Percentiles rank a stretch among this genome's conserved stretches.
Conservation (phyloP, 92 coral and sea anemone genomes). For the Micromussa lordhowensis region DNA sequence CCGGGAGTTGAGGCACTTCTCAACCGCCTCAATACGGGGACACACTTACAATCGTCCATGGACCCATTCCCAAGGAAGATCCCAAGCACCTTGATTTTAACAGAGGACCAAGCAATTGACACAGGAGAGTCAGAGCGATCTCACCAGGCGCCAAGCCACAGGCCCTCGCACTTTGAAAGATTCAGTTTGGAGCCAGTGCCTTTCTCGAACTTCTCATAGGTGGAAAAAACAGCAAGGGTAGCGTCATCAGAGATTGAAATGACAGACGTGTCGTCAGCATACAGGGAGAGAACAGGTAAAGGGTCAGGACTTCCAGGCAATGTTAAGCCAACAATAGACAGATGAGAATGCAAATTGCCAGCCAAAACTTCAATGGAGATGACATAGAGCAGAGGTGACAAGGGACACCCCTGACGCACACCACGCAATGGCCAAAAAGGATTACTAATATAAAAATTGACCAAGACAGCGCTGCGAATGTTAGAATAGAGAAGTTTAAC, state of each 20-base stretch:
- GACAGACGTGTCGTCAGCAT: conserved; percentile 70
- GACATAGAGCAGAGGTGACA: conserved; percentile 52
- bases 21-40: conserved; percentile 23
- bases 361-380: conserved; percentile 57
- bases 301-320: conserved; percentile 15
- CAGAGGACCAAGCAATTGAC: conserved; percentile 40
- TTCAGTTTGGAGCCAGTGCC: conserved; percentile 70
- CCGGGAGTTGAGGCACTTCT: conserved; percentile 26
- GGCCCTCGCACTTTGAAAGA: conserved; percentile 48
- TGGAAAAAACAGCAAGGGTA: conserved; percentile 22
- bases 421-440: conserved; percentile 51
- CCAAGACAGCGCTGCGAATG: conserved; percentile 34
- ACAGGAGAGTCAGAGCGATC: conserved; percentile 35
- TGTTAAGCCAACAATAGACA: conserved; percentile 28
- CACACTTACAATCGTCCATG: conserved; percentile 25
- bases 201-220: conserved; percentile 40
- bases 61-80: conserved; percentile 28
- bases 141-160: conserved; percentile 65
- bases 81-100: conserved; percentile 35
- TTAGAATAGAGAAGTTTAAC: conserved; percentile 36
- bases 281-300: conserved; percentile 27
- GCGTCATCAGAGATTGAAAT: conserved; percentile 46
- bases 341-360: conserved; percentile 35
- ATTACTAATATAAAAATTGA: conserved; percentile 48
- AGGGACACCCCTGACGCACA: conserved; percentile 75